A percentile compares a stretch with the other conserved stretches of the same genome.
Evolutionary conservation across 2,113 vertebrate genomes (phyloP).

Genomic region (Morone saxatilis): DNA sequence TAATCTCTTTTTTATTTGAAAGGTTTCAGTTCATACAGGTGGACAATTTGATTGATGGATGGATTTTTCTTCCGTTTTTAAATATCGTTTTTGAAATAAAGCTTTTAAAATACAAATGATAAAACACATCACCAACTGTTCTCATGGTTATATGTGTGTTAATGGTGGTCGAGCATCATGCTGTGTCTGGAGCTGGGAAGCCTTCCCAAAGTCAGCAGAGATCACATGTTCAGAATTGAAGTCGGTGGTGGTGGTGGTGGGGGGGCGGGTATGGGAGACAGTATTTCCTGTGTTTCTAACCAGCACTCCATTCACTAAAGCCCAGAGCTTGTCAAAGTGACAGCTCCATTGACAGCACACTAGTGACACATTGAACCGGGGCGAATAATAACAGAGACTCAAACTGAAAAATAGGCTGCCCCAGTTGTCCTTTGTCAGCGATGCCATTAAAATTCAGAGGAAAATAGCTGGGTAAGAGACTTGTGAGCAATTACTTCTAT

Average conservation of each 20-base stretch:
- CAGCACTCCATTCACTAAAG: conserved; percentile 41
- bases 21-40: background rate
- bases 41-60: background rate
- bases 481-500: conserved; percentile 58
- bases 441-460: conserved; percentile 66
- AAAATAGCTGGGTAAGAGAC: conserved; percentile 50
- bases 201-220: conserved; percentile 56
- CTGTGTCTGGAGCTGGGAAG: conserved; percentile 65
- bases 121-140: conserved; percentile 27
- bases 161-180: conserved; percentile 52
- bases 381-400: conserved; percentile 61
- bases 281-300: conserved; percentile 65
- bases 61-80: background rate
- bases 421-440: conserved; percentile 61
- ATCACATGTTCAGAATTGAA: conserved; percentile 60
- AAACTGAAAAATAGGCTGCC: conserved; percentile 51
- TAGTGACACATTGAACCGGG: conserved; percentile 61
- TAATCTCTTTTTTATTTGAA: background rate
- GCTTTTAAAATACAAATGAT: background rate
- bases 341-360: conserved; percentile 67
- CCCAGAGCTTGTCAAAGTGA: conserved; percentile 53
- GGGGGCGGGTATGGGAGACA: background rate
- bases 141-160: conserved; percentile 46
- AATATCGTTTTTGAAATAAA: background rate
- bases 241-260: background rate